phyloP scores from a whole-genome alignment of 2,888 invertebrate genomes.

The Buathra laborator region DNA sequence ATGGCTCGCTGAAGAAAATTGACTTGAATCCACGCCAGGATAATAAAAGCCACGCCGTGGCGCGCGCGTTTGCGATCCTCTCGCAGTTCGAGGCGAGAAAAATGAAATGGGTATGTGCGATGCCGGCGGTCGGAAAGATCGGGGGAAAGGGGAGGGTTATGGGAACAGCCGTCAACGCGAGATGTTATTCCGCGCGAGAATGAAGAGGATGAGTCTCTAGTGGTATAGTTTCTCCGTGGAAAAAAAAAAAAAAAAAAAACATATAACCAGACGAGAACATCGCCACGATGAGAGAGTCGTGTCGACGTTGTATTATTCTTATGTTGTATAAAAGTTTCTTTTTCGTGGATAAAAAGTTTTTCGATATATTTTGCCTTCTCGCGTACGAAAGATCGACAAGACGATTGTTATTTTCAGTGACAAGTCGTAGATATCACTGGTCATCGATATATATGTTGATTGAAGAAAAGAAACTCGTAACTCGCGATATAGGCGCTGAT shows the following conservation, averaged over 20 bases:
- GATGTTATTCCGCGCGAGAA: conserved; percentile 63
- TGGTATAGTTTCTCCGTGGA: conserved; percentile 14
- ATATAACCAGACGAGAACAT: conserved; percentile 47
- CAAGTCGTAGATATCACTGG: conserved; percentile 14
- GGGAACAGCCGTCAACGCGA: conserved; percentile 56
- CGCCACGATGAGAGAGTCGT: conserved; percentile 50
- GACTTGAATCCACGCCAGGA: conserved; percentile 83
- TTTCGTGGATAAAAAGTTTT: conserved; percentile 53
- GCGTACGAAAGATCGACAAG: conserved; percentile 24
- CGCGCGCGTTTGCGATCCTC: conserved; percentile 38
- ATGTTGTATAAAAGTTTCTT: conserved; percentile 3
- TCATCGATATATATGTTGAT: conserved; percentile 24
- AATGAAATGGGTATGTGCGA: conserved; percentile 71
- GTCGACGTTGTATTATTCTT: conserved; percentile 54
- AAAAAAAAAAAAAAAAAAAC: conserved; percentile 26
- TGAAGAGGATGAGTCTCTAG: conserved; percentile 38
- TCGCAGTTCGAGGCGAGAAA: conserved; percentile 72
- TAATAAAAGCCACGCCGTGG: conserved; percentile 78
- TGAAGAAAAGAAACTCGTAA: not conserved
- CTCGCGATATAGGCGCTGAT: not conserved
- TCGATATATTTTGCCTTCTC: conserved; percentile 44
- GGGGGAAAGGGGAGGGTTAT: conserved; percentile 2
- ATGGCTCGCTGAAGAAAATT: conserved; percentile 83
- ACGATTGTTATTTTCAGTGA: not conserved
- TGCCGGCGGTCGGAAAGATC: conserved; percentile 56